A percentile compares a stretch with the other conserved stretches of the same genome.
Evolutionary conservation across 2,797 vertebrate genomes (phyloP).

Genomic region (Melanotaenia maccullochi): DNA sequence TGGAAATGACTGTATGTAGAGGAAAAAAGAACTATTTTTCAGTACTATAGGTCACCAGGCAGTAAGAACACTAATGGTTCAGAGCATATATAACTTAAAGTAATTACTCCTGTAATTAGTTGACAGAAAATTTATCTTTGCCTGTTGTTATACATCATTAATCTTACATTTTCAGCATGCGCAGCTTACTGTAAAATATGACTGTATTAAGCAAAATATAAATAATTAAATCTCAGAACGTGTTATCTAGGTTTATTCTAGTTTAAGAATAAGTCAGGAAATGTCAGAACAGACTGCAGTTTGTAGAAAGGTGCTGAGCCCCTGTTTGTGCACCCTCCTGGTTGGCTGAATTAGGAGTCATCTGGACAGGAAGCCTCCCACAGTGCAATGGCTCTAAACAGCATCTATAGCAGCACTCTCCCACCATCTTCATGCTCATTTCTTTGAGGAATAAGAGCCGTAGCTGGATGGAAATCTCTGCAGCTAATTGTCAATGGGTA

Average conservation of each 20-base stretch:
- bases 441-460: slow-evolving; percentile 57
- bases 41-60: no score
- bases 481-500: slow-evolving; percentile 61
- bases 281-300: slow-evolving; percentile 16
- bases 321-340: slow-evolving; percentile 28
- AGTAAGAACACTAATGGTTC: no score
- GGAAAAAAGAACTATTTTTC: no score
- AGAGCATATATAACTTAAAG: no score
- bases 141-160: no score
- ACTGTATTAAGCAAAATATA: no score
- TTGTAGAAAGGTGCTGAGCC: slow-evolving; percentile 12
- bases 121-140: neutral
- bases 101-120: no score
- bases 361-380: slow-evolving; percentile 68
- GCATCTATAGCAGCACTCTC: slow-evolving; percentile 40
- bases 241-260: neutral
- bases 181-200: no score
- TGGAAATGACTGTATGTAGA: no score
- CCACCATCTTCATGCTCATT: slow-evolving; percentile 48
- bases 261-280: slow-evolving; percentile 6
- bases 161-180: no score
- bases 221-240: neutral
- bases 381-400: slow-evolving; percentile 46
- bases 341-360: slow-evolving; percentile 56
- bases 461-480: slow-evolving; percentile 49